Evolutionary conservation across 2,797 vertebrate genomes (phyloP), one percentile per base, ranked within the genome.

Genomic region (Nothura maculosa): DNA sequence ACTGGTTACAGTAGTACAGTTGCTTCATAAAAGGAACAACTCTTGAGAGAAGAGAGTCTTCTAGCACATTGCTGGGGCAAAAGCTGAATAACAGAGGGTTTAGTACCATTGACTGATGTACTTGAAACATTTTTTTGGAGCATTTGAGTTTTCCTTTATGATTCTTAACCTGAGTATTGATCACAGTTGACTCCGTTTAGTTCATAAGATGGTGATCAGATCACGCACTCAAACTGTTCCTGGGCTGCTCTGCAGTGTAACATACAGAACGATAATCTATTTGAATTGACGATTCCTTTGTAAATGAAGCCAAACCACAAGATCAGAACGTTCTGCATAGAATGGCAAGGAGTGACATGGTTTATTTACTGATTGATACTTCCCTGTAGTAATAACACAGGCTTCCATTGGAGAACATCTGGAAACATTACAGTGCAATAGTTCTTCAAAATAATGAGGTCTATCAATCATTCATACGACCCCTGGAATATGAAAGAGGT

Each of bases 341-440:
- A 84, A 81, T 36, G 76, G 69, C 90, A 95, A 81, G 3, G 9
- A 96, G 86, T 92, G 92, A 92, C 91, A 93, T 2, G 21, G 79
- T 70, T 89, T 95, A 95, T 90, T 89, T 95, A 92, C 88, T 91
- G 93, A 94, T 92, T 95, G 90, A 93, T 96, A 90, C 73, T 84
- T 92, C 70, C 20, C 89, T 22, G 36, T 21, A 72, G 77, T 43
- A 96, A 91, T 82, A 95, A 61, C 80, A 73, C 67, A 74, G 63
- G 45, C 57, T 87, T 87, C 92, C 86, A 85, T 45, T 82, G 83
- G 87, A 92, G 82, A 95, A 93, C 96, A 95, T 97, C 96, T 97
- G 95, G 93, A 93, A 96, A 92, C 75, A 86, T 88, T 95, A 89
- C 61, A 82, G 54, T 61, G 84, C 43, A 55, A 92, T 63, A 75